Evolutionary conservation across 35 echinoderm and acorn worm genomes (phyloP).

Genomic region (Diadema setosum): DNA sequence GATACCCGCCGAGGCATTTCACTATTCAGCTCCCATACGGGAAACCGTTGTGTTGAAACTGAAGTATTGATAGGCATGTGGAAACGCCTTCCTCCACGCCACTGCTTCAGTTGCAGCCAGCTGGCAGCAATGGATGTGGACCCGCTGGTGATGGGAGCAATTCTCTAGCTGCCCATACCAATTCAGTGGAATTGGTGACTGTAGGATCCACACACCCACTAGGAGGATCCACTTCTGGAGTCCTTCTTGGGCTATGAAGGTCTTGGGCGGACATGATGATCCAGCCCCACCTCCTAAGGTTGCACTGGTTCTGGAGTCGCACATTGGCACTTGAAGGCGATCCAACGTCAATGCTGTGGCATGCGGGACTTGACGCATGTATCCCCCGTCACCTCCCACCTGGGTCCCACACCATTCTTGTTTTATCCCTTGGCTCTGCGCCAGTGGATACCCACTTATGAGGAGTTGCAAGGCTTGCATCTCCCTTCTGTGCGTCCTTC

Average conservation of each 20-base stretch:
- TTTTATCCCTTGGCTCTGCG: background rate
- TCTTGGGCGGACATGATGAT: background rate
- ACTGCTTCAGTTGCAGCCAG: too few relatives aligned
- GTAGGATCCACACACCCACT: background rate
- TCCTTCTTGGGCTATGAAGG: background rate
- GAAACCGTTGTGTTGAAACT: background rate
- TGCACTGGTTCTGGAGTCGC: background rate
- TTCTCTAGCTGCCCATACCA: background rate
- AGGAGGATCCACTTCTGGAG: background rate
- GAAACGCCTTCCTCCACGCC: background rate
- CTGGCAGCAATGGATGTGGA: too few relatives aligned
- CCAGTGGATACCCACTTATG: background rate
- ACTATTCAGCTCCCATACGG: background rate
- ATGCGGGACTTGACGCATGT: background rate
- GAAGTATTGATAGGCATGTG: background rate
- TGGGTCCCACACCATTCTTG: background rate
- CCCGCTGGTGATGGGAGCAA: too few relatives aligned
- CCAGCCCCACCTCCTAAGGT: background rate
- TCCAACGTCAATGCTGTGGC: background rate
- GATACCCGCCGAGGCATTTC: background rate
- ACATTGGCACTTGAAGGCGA: background rate
- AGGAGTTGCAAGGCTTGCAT: background rate
- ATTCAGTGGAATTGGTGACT: too few relatives aligned
- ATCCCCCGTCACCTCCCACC: background rate
- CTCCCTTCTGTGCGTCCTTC: background rate